Conservation (phyloP, 2,888 invertebrate genomes). For the Mechanitis mazaeus region DNA sequence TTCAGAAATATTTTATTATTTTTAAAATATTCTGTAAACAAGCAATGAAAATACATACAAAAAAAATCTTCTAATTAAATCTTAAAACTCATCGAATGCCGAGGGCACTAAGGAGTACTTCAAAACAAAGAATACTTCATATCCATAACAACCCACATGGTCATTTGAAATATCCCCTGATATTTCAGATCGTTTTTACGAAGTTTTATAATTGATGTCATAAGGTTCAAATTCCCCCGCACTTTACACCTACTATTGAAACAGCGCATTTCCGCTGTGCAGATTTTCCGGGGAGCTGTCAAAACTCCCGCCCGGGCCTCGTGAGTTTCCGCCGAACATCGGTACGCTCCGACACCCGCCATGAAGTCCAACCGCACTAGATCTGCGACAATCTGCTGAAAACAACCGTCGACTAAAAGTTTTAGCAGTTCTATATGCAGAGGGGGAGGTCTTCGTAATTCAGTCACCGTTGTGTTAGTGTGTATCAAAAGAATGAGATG, state of each 20-base stretch:
- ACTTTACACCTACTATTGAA: conserved; percentile 9
- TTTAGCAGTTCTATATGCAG: conserved; percentile 27
- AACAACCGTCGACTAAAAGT: conserved; percentile 21
- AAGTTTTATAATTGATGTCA: neutral
- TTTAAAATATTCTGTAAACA: neutral
- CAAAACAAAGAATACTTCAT: conserved; percentile 21
- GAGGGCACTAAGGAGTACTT: conserved; percentile 10
- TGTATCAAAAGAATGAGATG: conserved; percentile 20
- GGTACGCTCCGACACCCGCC: conserved; percentile 50
- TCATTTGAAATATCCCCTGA: conserved; percentile 13
- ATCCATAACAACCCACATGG: conserved; percentile 16
- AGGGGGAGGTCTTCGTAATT: conserved; percentile 39
- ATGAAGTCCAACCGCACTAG: conserved; percentile 39
- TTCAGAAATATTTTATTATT: too few relatives aligned
- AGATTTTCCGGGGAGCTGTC: conserved; percentile 65
- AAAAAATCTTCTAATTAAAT: conserved; percentile 1
- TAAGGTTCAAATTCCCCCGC: conserved; percentile 15
- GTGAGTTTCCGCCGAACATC: conserved; percentile 56
- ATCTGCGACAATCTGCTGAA: conserved; percentile 39
- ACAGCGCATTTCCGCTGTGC: conserved; percentile 51
- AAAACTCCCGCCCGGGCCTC: conserved; percentile 56
- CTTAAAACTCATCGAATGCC: neutral
- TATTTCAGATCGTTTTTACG: neutral
- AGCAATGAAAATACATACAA: neutral
- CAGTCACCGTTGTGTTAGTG: conserved; percentile 37